Base-by-base conservation (phyloP, 2,888 invertebrate genomes). In the Gnatocerus cornutus region DNA sequence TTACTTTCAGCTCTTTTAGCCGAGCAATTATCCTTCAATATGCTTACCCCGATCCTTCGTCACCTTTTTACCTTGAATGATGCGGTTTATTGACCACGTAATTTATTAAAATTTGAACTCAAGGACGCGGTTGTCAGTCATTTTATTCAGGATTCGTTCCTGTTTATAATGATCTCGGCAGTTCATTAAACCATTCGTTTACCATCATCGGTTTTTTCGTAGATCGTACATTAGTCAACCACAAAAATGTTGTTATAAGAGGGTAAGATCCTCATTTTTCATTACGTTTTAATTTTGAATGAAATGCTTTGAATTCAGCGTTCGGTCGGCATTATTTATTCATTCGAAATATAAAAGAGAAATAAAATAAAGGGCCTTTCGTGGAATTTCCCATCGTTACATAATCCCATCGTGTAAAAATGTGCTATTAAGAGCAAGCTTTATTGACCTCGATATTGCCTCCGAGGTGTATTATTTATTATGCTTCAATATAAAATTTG, bases 381-480 rank as follows among this genome's bases (percentile, higher is more conserved):
- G 16, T 6, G 53, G 43, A 56, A 41, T 43, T 56, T 56, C 56
- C 56, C 56, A 46, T 46, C 46, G 30, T 61, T 61, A 61, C 48
- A 61, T 59, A 61, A 50, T 14, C 29, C 29, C 9, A 9, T 1
- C 10, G 37, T 53, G 53, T 50, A 41, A 56, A 56, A 41, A 56
- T 56, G 37, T 16, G 56, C 41, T 37, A 46, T 59, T 62, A 68
- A 61, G 53, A 61, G 39, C 48, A 13, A 39, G 45, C 46, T 58
- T 50, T 71, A 21, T 52, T 59, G 68, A 55, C 68, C 67, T 71
- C 68, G 62, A 53, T 59, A 46, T 55, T 56, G 45, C 45, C 62
- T 63, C 55, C 29, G 29, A 62, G 62, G 58, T 71, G 45, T 63
- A 71, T 71, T 71, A 71, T 71, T 71, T 63, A 71, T 71, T 65